phyloP scores from a whole-genome alignment of 1,140 invertebrate species.

The Zaprionus tsacasi region DNA sequence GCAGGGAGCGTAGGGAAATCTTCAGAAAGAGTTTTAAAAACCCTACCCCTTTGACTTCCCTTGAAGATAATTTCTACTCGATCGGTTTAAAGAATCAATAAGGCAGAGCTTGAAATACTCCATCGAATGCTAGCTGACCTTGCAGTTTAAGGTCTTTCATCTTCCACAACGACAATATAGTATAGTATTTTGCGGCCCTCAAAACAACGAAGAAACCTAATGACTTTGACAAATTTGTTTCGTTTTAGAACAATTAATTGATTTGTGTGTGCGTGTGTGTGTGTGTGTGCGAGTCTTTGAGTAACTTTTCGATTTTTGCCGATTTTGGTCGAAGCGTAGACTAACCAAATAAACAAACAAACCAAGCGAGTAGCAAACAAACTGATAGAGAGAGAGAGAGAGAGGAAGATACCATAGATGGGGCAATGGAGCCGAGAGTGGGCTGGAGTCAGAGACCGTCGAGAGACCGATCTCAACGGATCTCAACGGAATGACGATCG shows the following conservation, averaged over 20 bases:
- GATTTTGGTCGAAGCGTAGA: background rate
- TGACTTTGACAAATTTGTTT: constrained; percentile 32
- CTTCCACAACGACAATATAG: constrained; percentile 10
- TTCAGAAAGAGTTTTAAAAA: no score
- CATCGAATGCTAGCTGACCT: background rate
- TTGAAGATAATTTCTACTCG: background rate
- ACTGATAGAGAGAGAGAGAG: background rate
- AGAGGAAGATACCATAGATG: background rate
- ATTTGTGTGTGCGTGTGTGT: constrained; percentile 33
- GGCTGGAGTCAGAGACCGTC: constrained; percentile 1
- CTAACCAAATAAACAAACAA: constrained; percentile 6
- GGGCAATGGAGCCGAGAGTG: constrained; percentile 11
- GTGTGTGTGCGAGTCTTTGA: constrained; percentile 17
- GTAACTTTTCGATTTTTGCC: constrained; percentile 27
- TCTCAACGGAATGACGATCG: constrained; percentile 16
- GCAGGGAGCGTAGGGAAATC: no score
- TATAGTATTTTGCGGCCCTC: background rate
- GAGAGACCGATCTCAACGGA: constrained; percentile 3
- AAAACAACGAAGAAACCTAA: constrained; percentile 11
- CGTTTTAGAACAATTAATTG: constrained; percentile 73
- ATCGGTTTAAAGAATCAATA: background rate
- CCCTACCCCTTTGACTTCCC: background rate
- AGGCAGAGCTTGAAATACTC: background rate
- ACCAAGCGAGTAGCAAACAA: background rate
- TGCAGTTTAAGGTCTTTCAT: constrained; percentile 47